phyloP scores from a whole-genome alignment of 1,140 invertebrate species.

The Dryas iulia region DNA sequence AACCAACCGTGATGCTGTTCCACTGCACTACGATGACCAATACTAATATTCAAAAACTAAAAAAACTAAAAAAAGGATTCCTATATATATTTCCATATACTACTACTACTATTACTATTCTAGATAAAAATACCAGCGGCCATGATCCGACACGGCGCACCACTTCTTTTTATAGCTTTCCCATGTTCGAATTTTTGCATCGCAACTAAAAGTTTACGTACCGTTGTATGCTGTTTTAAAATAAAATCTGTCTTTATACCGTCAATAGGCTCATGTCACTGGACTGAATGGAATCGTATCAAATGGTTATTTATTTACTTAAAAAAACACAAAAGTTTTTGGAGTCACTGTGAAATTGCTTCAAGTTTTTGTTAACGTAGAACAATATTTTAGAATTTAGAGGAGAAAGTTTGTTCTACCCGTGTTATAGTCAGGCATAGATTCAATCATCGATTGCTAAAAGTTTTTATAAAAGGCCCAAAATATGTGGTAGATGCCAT shows the following conservation, averaged over 20 bases:
- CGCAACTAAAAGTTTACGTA: slow-evolving; percentile 1
- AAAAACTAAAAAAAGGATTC: not conserved
- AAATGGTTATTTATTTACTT: not conserved
- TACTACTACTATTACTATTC: not conserved
- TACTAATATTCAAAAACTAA: too few species aligned
- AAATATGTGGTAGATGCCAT: too few species aligned
- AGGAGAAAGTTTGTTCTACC: too few species aligned
- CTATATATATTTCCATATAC: not conserved
- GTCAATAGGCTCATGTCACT: not conserved
- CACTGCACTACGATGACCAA: not conserved
- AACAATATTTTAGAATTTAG: too few species aligned
- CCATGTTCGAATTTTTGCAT: not conserved
- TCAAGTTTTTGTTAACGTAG: too few species aligned
- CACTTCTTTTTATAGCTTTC: slow-evolving; percentile 3
- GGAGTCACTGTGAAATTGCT: not conserved
- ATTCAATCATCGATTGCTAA: too few species aligned
- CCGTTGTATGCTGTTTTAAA: not conserved
- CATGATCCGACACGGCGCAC: not conserved
- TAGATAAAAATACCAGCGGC: not conserved
- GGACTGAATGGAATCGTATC: not conserved
- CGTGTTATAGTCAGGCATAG: too few species aligned
- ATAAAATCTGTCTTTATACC: not conserved
- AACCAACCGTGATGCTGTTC: not conserved
- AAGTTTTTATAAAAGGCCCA: too few species aligned
- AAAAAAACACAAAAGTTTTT: not conserved